Base-by-base conservation (phyloP, 2,888 invertebrate species). In the Onthophagus sagittarius region DNA sequence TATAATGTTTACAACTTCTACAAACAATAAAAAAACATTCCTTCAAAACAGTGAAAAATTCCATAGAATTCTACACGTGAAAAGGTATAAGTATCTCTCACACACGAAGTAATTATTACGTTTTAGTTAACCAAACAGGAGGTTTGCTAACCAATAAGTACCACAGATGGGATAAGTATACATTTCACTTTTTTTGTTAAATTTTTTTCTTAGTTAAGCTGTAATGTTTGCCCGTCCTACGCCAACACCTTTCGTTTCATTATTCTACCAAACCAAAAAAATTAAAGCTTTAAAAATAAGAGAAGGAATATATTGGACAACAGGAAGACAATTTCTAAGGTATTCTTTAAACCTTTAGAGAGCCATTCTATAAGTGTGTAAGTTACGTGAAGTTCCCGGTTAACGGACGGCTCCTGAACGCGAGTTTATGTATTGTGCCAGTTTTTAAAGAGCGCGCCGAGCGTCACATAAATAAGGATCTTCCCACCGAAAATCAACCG, bases 1-100 rank as follows among this genome's bases (percentile, higher is more conserved):
- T n/a, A n/a, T n/a, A n/a, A n/a, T n/a, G n/a, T n/a, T n/a, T n/a
- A n/a, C n/a, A n/a, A n/a, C n/a, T n/a, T n/a, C n/a, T n/a, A n/a
- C n/a, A n/a, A n/a, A n/a, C n/a, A n/a, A n/a, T n/a, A n/a, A n/a
- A n/a, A n/a, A n/a, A n/a, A n/a, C n/a, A n/a, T n/a, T n/a, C 63
- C 7, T 33, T 71, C 71, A 73, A 75, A 75, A 69, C 71, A 72
- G 72, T 75, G 73, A 67, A 73, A 75, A 75, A 77, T 78, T 77
- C 76, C 67, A 23, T 23, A 15, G 32, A 67, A 9, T 67, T 67
- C 77, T 75, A 75, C 72, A 74, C 73, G 76, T 76, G 76, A 72
- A 71, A 75, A 76, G 75, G 76, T 73, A 71, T 71, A 72, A 71
- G 63, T 71, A 67, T 11, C 39, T 7, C 39, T 67, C 69, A 63